A percentile compares a stretch with the other conserved stretches of the same genome.
Conservation (phyloP, 2,797 vertebrate species). For the Carduelis carduelis region DNA sequence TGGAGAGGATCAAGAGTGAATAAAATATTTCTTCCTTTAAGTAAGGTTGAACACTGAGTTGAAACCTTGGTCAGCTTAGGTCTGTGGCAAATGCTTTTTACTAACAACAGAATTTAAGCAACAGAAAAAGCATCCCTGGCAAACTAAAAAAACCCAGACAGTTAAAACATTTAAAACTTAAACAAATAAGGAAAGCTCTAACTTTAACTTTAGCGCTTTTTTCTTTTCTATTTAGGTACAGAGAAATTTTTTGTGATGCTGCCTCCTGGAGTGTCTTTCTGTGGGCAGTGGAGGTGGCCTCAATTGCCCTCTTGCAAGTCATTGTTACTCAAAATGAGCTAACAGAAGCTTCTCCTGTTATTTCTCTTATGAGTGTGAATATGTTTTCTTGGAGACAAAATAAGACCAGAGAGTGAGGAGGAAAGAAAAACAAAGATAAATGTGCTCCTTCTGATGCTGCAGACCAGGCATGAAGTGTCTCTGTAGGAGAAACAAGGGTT, state of each 20-base stretch:
- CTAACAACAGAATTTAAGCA: neutral
- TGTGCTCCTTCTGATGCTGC: neutral
- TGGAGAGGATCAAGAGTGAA: neutral
- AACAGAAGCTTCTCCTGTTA: neutral
- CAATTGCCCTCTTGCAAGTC: neutral
- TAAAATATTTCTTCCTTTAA: neutral
- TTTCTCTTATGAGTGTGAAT: neutral
- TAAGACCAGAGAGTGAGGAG: neutral
- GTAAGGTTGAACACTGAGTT: neutral
- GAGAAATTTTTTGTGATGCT: neutral
- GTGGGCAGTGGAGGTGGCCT: neutral
- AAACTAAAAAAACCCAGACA: neutral
- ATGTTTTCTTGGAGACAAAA: neutral
- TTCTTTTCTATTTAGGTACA: neutral
- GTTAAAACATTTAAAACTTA: neutral
- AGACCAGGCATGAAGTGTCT: neutral
- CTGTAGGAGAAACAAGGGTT: neutral
- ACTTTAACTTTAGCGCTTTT: neutral
- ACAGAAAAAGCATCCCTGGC: neutral
- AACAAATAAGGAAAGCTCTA: neutral
- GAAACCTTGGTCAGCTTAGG: neutral
- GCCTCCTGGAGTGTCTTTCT: neutral
- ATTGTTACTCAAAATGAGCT: neutral
- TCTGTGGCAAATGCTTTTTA: neutral
- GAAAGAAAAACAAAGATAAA: neutral